These are phyloP conservation scores for Schizopygopsis malacanthus DNA, from an alignment of 2,797 vertebrate species.

Conservation along the genomic window DNA sequence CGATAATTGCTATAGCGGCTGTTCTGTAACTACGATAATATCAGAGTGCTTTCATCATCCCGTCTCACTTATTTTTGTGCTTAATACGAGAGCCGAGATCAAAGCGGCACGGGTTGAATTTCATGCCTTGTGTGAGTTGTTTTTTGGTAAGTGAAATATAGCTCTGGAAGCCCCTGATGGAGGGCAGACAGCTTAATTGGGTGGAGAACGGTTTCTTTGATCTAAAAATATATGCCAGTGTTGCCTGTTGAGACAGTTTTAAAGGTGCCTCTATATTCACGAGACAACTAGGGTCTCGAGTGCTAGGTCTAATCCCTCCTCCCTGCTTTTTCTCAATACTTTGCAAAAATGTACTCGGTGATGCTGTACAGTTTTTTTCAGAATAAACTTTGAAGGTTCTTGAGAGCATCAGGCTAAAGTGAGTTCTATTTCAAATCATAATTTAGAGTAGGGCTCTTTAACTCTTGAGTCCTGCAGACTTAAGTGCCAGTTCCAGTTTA, in stretches of 20 bases:
- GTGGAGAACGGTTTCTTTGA: conserved; percentile 72
- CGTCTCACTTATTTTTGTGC: conserved; percentile 25
- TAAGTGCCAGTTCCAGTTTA: neutral
- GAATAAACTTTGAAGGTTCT: neutral
- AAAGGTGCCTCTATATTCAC: conserved; percentile 70
- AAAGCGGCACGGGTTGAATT: conserved; percentile 62
- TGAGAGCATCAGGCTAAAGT: neutral
- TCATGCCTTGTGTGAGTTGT: conserved; percentile 44
- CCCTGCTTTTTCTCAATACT: conserved; percentile 31
- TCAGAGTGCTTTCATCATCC: conserved; percentile 39
- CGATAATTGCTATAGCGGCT: conserved; percentile 11
- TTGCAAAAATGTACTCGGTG: neutral
- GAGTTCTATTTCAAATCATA: neutral
- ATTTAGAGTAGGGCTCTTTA: neutral
- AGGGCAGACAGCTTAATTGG: conserved; percentile 75
- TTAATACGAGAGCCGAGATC: conserved; percentile 67
- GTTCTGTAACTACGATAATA: conserved; percentile 36
- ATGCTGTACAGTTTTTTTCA: neutral
- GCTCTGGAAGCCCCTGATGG: conserved; percentile 63
- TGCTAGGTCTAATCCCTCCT: conserved; percentile 53
- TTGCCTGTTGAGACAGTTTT: conserved; percentile 70
- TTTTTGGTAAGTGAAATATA: conserved; percentile 38
- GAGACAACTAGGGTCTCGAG: conserved; percentile 54
- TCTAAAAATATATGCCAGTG: conserved; percentile 75
- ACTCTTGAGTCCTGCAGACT: neutral